A percentile compares a stretch with the other conserved stretches of the same genome.
Evolutionary conservation across 2,113 vertebrate genomes (phyloP).

Genomic region (Misgurnus anguillicaudatus): DNA sequence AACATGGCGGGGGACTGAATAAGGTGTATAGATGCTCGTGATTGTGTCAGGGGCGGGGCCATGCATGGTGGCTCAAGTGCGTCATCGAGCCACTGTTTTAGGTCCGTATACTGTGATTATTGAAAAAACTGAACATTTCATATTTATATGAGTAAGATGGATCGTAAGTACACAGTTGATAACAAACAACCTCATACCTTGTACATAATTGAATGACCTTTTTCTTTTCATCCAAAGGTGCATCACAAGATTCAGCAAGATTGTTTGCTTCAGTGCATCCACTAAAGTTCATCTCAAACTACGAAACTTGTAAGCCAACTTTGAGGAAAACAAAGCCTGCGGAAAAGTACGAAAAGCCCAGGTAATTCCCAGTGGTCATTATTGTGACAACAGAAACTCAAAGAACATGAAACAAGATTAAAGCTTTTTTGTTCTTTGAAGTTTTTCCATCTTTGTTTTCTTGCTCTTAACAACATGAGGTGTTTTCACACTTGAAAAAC

Average conservation of each 20-base stretch:
- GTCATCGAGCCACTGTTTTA: too few species aligned
- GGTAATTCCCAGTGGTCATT: conserved; percentile 59
- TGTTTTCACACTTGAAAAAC: conserved; percentile 55
- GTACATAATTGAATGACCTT: conserved; percentile 19
- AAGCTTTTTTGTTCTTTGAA: conserved; percentile 72
- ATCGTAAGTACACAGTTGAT: too few species aligned
- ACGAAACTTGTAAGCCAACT: conserved; percentile 29
- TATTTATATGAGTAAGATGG: too few species aligned
- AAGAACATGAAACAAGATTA: conserved; percentile 66
- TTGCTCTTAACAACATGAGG: conserved; percentile 58
- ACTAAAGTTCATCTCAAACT: conserved; percentile 1
- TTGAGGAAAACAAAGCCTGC: conserved; percentile 51
- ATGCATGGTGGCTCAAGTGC: too few species aligned
- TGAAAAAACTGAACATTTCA: too few species aligned
- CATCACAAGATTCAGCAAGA: conserved; percentile 34
- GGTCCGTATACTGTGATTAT: too few species aligned
- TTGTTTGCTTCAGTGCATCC: conserved; percentile 21
- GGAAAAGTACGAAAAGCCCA: conserved; percentile 35
- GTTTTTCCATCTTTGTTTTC: conserved; percentile 58
- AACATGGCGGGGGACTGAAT: too few species aligned
- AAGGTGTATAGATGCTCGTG: too few species aligned
- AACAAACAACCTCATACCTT: background rate
- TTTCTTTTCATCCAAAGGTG: conserved; percentile 18
- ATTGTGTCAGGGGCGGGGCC: too few species aligned
- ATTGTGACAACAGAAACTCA: conserved; percentile 59